These are phyloP conservation scores for Acronicta leporina DNA, from an alignment of 2,888 invertebrate species.

Conservation along the genomic window DNA sequence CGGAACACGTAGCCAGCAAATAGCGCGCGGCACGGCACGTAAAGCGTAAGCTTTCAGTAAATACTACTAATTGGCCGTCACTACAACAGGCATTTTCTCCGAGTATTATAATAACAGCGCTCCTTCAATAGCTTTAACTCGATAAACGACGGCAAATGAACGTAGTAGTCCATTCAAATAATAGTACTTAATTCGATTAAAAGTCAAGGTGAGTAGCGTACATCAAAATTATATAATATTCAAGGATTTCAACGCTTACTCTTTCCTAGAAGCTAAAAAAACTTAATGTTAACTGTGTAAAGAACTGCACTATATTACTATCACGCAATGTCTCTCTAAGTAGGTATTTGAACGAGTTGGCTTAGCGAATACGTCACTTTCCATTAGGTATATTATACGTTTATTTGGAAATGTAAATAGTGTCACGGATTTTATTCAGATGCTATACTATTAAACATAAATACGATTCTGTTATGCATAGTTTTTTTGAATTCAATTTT, in stretches of 20 bases:
- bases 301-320: neutral
- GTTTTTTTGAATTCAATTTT: slow-evolving; percentile 47
- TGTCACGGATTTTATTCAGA: slow-evolving; percentile 37
- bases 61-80: slow-evolving; percentile 56
- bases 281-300: neutral
- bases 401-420: slow-evolving; percentile 46
- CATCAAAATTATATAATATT: neutral
- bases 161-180: slow-evolving; percentile 13
- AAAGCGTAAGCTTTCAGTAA: slow-evolving; percentile 48
- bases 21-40: slow-evolving; percentile 43
- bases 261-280: slow-evolving; percentile 3
- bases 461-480: slow-evolving; percentile 45
- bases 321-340: neutral
- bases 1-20: slow-evolving; percentile 45
- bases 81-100: slow-evolving; percentile 38
- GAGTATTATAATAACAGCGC: slow-evolving; percentile 33
- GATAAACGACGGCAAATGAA: slow-evolving; percentile 20
- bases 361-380: slow-evolving; percentile 7
- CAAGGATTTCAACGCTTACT: neutral
- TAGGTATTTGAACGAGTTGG: neutral
- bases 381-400: slow-evolving; percentile 14
- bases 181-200: slow-evolving; percentile 11
- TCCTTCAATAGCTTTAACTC: slow-evolving; percentile 16
- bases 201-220: slow-evolving; percentile 5
- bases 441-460: slow-evolving; percentile 32